Conservation (phyloP, 2,797 vertebrate genomes). For the Rhinophrynus dorsalis region DNA sequence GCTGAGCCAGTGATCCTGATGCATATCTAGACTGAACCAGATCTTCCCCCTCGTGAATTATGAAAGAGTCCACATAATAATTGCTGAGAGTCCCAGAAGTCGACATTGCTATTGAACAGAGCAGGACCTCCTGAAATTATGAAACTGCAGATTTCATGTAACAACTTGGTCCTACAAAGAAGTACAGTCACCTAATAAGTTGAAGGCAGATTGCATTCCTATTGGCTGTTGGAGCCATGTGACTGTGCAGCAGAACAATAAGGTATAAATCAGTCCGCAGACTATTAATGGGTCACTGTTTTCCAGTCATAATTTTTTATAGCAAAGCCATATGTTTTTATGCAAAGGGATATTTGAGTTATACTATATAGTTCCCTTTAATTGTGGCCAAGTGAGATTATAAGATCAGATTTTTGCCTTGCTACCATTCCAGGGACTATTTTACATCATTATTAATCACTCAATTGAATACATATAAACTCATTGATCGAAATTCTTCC, state of each 20-base stretch:
- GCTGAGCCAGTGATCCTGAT: conserved; percentile 79
- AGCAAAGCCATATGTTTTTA: conserved; percentile 89
- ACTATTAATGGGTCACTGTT: conserved; percentile 93
- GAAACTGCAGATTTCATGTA: conserved; percentile 88
- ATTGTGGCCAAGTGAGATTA: conserved; percentile 77
- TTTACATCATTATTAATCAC: conserved; percentile 81
- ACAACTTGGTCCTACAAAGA: conserved; percentile 84
- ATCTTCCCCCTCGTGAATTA: conserved; percentile 87
- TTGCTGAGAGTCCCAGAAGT: conserved; percentile 85
- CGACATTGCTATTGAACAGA: conserved; percentile 78
- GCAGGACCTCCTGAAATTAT: conserved; percentile 68
- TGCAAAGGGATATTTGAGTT: conserved; percentile 85
- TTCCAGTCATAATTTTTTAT: conserved; percentile 95
- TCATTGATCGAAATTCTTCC: conserved; percentile 62
- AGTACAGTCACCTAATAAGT: conserved; percentile 93
- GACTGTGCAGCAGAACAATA: conserved; percentile 93
- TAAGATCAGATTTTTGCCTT: conserved; percentile 65
- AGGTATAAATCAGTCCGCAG: conserved; percentile 97
- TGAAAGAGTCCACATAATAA: conserved; percentile 90
- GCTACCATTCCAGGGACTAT: conserved; percentile 69
- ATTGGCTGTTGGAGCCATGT: conserved; percentile 90
- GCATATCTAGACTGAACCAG: conserved; percentile 83
- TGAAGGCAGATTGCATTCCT: conserved; percentile 82
- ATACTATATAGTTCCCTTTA: conserved; percentile 81
- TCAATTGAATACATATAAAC: conserved; percentile 68